These are phyloP conservation scores for Masticophis lateralis DNA, from an alignment of 2,797 vertebrate species.

Conservation along the genomic window DNA sequence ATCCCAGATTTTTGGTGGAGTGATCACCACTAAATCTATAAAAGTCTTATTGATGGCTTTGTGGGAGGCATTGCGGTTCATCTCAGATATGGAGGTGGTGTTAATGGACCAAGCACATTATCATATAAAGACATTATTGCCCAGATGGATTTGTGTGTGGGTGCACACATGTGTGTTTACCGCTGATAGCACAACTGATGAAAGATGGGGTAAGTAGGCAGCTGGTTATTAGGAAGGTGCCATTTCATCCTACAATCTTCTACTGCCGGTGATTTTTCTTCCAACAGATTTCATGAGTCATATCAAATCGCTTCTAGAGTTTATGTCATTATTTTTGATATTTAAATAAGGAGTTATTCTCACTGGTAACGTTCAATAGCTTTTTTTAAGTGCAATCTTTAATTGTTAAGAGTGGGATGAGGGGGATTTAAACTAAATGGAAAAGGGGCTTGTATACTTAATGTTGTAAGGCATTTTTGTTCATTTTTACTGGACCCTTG, in stretches of 20 bases:
- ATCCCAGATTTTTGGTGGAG: slow-evolving; percentile 38
- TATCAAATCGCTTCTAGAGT: neutral
- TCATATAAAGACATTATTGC: slow-evolving; percentile 9
- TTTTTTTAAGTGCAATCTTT: neutral
- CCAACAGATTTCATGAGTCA: neutral
- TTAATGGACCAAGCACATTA: slow-evolving; percentile 17
- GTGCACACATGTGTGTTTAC: neutral
- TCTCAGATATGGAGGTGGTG: slow-evolving; percentile 50
- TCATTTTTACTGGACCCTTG: too few species aligned
- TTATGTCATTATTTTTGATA: neutral
- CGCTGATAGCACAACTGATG: neutral
- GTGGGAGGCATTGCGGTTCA: slow-evolving; percentile 16
- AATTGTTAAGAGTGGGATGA: neutral
- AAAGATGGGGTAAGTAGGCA: neutral
- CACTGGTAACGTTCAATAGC: neutral
- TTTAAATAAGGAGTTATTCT: neutral
- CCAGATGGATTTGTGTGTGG: neutral
- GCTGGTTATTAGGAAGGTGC: neutral
- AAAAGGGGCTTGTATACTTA: neutral
- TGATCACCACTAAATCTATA: slow-evolving; percentile 37
- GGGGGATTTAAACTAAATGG: neutral
- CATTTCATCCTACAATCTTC: neutral
- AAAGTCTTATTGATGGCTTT: slow-evolving; percentile 37
- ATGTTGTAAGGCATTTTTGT: neutral
- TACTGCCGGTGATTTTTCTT: neutral